Percentiles rank a stretch among this genome's conserved stretches.
Conservation (phyloP, 1,140 invertebrate genomes). For the Idris sp. region DNA sequence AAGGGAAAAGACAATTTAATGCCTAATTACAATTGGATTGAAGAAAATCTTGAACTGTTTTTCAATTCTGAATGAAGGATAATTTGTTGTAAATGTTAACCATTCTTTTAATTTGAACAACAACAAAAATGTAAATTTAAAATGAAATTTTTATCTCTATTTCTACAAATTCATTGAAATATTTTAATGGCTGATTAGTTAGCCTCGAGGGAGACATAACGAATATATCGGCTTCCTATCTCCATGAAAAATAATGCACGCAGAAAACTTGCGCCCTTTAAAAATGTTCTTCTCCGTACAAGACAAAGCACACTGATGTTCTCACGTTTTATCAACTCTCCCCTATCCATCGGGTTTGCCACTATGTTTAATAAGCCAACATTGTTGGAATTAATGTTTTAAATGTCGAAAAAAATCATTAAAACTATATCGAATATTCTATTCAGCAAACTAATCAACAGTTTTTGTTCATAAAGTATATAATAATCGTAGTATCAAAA, state of each 20-base stretch:
- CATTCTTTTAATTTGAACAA: too few relatives aligned
- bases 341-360: constrained; percentile 1
- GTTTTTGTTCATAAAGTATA: constrained; percentile 31
- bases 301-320: constrained; percentile 38
- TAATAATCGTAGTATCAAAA: constrained; percentile 27
- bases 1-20: too few relatives aligned
- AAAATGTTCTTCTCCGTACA: constrained; percentile 40
- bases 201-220: constrained; percentile 71
- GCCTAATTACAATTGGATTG: too few relatives aligned
- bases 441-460: constrained; percentile 33
- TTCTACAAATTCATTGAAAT: constrained; percentile 72
- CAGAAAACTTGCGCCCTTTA: constrained; percentile 42
- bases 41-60: too few relatives aligned
- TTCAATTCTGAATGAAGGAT: too few relatives aligned
- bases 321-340: constrained; percentile 26
- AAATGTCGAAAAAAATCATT: constrained; percentile 30
- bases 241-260: constrained; percentile 40
- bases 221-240: constrained; percentile 68
- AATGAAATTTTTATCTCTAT: too few relatives aligned
- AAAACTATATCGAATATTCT: constrained; percentile 30
- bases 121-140: too few relatives aligned
- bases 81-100: too few relatives aligned
- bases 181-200: constrained; percentile 73
- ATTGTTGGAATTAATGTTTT: constrained; percentile 23
- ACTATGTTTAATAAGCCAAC: constrained; percentile 35